Conservation (phyloP, 2,888 invertebrate species). For the Lasioglossum malachurum region DNA sequence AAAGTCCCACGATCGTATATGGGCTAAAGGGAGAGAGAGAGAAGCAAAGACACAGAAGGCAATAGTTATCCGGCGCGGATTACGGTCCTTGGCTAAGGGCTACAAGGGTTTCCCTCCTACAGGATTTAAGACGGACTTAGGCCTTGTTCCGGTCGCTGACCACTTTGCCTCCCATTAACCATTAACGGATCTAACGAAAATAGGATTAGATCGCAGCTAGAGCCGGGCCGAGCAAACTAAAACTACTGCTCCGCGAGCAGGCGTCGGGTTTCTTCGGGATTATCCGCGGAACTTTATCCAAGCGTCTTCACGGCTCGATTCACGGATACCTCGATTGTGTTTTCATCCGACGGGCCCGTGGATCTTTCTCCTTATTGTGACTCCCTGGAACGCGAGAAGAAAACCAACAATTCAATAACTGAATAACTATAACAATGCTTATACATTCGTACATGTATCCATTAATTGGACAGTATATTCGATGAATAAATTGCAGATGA, state of each 20-base stretch:
- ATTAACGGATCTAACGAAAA: constrained; percentile 84
- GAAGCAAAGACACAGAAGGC: constrained; percentile 57
- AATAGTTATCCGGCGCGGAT: constrained; percentile 83
- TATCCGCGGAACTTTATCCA: constrained; percentile 59
- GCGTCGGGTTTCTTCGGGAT: constrained; percentile 71
- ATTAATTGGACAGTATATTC: neutral
- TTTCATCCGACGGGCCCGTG: neutral
- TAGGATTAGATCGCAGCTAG: constrained; percentile 81
- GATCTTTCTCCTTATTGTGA: neutral
- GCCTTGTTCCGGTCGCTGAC: constrained; percentile 84
- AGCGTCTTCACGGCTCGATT: constrained; percentile 4
- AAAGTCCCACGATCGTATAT: constrained; percentile 8
- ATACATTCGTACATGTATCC: neutral
- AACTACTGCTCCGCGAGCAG: constrained; percentile 62
- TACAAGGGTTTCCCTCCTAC: constrained; percentile 78
- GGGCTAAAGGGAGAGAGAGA: constrained; percentile 30
- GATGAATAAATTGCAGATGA: neutral
- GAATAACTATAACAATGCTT: neutral
- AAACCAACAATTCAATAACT: neutral
- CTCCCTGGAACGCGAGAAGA: neutral
- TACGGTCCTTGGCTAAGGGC: constrained; percentile 79
- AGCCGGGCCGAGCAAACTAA: constrained; percentile 49
- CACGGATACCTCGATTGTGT: neutral
- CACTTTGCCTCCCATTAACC: constrained; percentile 85
- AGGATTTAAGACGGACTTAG: constrained; percentile 85